Evolutionary conservation across 2,797 vertebrate genomes (phyloP).

Genomic region (Hypotaenidia okinawae): DNA sequence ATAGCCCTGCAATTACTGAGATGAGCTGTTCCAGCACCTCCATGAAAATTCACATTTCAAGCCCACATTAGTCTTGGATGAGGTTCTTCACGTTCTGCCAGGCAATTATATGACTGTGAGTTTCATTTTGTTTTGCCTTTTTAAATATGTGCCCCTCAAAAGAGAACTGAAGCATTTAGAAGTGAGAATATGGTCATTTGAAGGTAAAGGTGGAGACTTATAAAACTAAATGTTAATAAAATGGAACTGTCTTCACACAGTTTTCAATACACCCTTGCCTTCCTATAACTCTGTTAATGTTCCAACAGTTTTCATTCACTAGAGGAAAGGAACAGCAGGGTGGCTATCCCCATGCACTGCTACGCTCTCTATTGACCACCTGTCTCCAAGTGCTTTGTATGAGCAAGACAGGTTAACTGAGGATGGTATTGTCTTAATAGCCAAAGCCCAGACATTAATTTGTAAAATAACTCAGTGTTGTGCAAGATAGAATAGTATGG

Average conservation of each 20-base stretch:
- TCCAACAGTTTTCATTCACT: background rate
- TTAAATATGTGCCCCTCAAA: background rate
- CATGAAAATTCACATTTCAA: constrained; percentile 6
- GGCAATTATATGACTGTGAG: background rate
- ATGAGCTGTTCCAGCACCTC: background rate
- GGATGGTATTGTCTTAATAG: background rate
- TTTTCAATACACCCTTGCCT: background rate
- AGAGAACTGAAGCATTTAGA: background rate
- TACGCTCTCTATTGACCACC: background rate
- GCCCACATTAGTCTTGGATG: background rate
- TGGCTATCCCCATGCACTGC: background rate
- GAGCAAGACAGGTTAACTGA: background rate
- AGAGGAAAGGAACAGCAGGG: background rate
- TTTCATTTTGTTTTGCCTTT: background rate
- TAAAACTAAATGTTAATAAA: background rate
- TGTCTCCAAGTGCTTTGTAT: background rate
- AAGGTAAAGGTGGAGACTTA: background rate
- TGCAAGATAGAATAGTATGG: background rate
- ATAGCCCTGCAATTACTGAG: background rate
- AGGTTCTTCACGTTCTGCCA: background rate
- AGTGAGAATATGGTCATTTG: background rate
- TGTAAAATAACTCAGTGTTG: background rate
- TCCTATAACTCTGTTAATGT: background rate
- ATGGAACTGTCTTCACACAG: background rate
- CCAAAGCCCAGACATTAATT: background rate